These are phyloP conservation scores for Cheilosia pagana DNA, from an alignment of 2,888 invertebrate genomes.

Conservation along the genomic window DNA sequence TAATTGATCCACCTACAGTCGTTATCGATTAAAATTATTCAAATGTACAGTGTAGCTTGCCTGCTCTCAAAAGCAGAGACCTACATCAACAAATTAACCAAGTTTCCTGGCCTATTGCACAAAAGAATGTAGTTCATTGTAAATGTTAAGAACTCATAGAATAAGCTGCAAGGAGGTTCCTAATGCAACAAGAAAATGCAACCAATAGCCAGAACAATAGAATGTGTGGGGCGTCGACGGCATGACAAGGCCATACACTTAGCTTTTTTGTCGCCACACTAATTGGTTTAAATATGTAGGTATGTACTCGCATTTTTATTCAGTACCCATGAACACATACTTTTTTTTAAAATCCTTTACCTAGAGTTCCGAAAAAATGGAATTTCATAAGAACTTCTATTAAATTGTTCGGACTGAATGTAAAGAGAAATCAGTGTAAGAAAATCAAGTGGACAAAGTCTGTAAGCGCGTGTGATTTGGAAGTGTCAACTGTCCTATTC, in stretches of 20 bases:
- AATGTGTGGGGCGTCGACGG: constrained; percentile 12
- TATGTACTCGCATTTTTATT: constrained; percentile 11
- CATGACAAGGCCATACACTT: constrained; percentile 37
- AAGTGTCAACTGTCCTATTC: too few relatives aligned
- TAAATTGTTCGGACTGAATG: too few relatives aligned
- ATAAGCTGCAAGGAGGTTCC: neutral
- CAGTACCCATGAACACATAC: neutral
- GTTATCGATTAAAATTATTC: neutral
- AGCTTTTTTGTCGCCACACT: constrained; percentile 35
- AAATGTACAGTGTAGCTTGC: too few relatives aligned
- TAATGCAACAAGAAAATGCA: neutral
- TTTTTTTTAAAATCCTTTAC: too few relatives aligned
- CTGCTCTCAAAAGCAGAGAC: neutral
- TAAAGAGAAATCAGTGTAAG: too few relatives aligned
- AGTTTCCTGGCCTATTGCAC: constrained; percentile 19
- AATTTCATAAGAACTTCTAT: too few relatives aligned
- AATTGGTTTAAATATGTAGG: constrained; percentile 60
- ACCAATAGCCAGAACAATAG: constrained; percentile 5
- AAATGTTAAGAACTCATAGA: constrained; percentile 29
- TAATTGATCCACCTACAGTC: too few relatives aligned
- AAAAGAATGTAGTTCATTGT: constrained; percentile 51
- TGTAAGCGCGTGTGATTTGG: too few relatives aligned
- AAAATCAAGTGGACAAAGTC: too few relatives aligned
- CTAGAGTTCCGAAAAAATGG: too few relatives aligned
- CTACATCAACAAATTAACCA: neutral